Percentiles rank a stretch among this genome's conserved stretches.
These are phyloP conservation scores for Dryococelus australis DNA, from an alignment of 2,888 invertebrate species.

Conservation along the genomic window DNA sequence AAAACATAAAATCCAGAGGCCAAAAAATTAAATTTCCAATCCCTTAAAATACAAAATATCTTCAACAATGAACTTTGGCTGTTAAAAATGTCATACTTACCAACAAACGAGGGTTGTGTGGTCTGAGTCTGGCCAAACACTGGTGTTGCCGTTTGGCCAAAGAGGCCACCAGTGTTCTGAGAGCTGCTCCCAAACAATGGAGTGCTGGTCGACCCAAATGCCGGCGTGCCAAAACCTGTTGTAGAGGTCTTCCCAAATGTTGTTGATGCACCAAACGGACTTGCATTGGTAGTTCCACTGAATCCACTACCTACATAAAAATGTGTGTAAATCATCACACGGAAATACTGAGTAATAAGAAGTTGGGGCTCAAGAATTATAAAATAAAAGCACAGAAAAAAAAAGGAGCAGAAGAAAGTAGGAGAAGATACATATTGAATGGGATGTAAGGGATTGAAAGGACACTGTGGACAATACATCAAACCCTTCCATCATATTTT, in stretches of 20 bases:
- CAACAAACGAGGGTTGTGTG: conserved; percentile 57
- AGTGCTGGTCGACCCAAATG: conserved; percentile 53
- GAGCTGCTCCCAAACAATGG: conserved; percentile 65
- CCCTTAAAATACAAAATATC: background rate
- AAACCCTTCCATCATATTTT: no score
- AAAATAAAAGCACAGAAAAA: background rate
- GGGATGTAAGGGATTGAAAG: no score
- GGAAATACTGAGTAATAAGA: background rate
- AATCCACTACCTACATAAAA: conserved; percentile 39
- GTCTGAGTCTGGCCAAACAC: conserved; percentile 71
- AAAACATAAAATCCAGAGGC: no score
- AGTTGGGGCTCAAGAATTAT: no score
- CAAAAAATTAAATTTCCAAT: no score
- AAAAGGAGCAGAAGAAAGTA: background rate
- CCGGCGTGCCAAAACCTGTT: conserved; percentile 44
- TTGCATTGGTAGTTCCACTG: conserved; percentile 52
- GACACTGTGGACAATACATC: no score
- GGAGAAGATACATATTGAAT: no score
- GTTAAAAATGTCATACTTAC: conserved; percentile 17
- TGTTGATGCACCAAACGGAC: conserved; percentile 61
- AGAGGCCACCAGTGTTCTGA: conserved; percentile 64
- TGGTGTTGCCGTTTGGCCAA: conserved; percentile 69
- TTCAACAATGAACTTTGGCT: background rate
- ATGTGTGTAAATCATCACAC: background rate
- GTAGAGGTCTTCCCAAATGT: conserved; percentile 60